Conservation (phyloP, 2,113 vertebrate genomes). For the Ascaphus truei region DNA sequence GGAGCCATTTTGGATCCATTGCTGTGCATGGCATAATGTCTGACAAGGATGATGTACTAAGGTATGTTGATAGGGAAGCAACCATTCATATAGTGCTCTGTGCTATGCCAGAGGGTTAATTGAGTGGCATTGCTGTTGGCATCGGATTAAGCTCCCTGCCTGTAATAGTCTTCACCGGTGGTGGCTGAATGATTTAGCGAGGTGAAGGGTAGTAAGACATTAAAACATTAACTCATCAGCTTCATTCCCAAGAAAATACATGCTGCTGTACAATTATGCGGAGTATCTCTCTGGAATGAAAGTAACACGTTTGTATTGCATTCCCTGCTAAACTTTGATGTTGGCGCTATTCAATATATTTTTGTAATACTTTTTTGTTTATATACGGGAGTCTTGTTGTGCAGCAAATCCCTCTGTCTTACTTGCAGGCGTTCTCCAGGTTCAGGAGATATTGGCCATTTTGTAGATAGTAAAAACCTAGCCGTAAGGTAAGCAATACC, state of each 20-base stretch:
- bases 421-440: not conserved
- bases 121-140: conserved; percentile 51
- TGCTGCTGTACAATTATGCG: not conserved
- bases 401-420: not conserved
- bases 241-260: not conserved
- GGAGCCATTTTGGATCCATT: not conserved
- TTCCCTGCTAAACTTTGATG: not conserved
- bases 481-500: too few relatives aligned
- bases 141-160: conserved; percentile 49
- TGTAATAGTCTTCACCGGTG: conserved; percentile 40
- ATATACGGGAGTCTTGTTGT: too few relatives aligned
- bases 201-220: conserved; percentile 51
- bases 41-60: conserved; percentile 17
- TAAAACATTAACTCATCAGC: not conserved
- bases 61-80: conserved; percentile 37
- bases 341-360: too few relatives aligned
- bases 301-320: too few relatives aligned
- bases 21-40: not conserved
- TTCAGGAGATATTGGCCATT: not conserved
- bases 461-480: too few relatives aligned
- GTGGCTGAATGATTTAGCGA: conserved; percentile 47
- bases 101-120: conserved; percentile 59
- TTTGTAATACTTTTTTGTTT: too few relatives aligned
- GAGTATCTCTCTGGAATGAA: not conserved
- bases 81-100: conserved; percentile 31